Percentiles rank a stretch among this genome's conserved stretches.
Evolutionary conservation across 2,888 invertebrate genomes (phyloP).

Genomic region (Meandrusa payeni): DNA sequence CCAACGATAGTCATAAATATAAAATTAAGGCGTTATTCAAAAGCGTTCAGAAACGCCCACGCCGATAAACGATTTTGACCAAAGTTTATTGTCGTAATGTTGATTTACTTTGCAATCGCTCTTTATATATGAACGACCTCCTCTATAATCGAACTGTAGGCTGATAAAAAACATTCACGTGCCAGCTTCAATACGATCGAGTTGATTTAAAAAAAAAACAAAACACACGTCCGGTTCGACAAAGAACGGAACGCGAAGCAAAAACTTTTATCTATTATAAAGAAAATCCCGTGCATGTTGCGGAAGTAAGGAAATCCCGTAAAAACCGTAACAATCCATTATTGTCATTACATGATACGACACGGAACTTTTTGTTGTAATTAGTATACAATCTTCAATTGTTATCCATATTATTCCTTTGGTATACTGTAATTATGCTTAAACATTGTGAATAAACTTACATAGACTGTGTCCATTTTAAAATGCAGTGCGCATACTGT

Average conservation of each 20-base stretch:
- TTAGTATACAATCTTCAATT: neutral
- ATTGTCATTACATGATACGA: conserved; percentile 20
- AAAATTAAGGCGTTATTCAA: conserved; percentile 15
- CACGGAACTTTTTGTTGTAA: conserved; percentile 1
- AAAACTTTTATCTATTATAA: conserved; percentile 33
- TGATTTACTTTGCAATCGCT: conserved; percentile 14
- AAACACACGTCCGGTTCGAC: conserved; percentile 37
- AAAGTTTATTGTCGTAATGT: conserved; percentile 17
- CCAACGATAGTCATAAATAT: conserved; percentile 10
- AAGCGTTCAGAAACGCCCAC: conserved; percentile 14
- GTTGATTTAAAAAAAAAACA: conserved; percentile 21
- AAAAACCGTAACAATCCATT: conserved; percentile 26
- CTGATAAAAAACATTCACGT: conserved; percentile 10
- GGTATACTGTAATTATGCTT: conserved; percentile 3
- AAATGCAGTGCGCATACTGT: conserved; percentile 3
- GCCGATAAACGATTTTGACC: conserved; percentile 6
- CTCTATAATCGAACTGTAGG: conserved; percentile 6
- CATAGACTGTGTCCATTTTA: conserved; percentile 18
- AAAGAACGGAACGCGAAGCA: conserved; percentile 32
- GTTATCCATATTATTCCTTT: neutral
- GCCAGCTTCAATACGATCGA: neutral
- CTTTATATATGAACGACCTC: neutral
- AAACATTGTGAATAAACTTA: conserved; percentile 10
- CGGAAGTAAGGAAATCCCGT: conserved; percentile 53
- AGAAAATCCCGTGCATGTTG: conserved; percentile 41